Evolutionary conservation across 2,797 vertebrate genomes (phyloP), one percentile per base, ranked within the genome.

Genomic region (Acanthurus lineatus): DNA sequence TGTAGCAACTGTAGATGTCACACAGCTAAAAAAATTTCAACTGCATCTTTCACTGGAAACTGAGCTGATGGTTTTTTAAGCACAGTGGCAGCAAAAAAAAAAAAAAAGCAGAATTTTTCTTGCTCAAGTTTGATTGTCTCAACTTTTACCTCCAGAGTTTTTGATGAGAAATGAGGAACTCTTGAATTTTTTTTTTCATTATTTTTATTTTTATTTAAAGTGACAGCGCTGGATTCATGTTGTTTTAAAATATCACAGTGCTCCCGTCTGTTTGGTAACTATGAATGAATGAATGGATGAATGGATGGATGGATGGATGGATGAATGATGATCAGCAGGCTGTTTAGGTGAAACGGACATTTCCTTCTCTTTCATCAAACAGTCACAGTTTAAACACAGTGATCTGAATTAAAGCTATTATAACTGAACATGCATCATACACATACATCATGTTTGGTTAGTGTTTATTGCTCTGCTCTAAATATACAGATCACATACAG

Each of bases 341-440:
- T 72, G 68, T 51, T 71, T 60, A 75, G 56, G 17, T 49, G 44
- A 58, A 65, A 45, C 52, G 32, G 66, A 60, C 56, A 47, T 32
- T 78, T 20, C 4, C 38, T 59, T 51, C 14, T 71, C 20, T 48
- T 57, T 35, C 1, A 35, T 69, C 44, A 40, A 48, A 66, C 44
- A 69, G 59, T 75, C 61, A 79, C 72, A 69, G 71, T 74, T 83
- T 67, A 47, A 77, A 69, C 52, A 82, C 0, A n/a, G 69, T 2
- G 19, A 77, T 15, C 20, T 75, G 16, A 74, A 82, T 87, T 89
- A 91, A 89, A 89, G 85, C 82, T 83, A 72, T 53, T 2, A 20
- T 58, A 80, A 80, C 40, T 52, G 52, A 64, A 69, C 15, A 62
- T 16, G 61, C 64, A 48, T 68, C 57, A 67, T 5, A 63, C 44